Base-by-base conservation (phyloP, 2,888 invertebrate genomes). In the Phania funesta region DNA sequence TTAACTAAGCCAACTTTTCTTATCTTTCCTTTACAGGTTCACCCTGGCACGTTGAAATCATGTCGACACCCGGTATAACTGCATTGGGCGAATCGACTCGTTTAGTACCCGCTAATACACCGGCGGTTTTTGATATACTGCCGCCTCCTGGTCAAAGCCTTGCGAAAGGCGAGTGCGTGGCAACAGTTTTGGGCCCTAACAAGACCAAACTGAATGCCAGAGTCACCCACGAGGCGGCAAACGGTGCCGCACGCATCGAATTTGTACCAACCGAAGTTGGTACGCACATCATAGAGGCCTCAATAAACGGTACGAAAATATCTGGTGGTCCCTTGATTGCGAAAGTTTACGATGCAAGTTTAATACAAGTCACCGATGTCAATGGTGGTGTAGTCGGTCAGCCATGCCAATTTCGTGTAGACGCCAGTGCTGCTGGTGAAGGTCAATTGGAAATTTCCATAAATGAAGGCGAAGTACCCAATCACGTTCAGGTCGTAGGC, bases 391-490 rank as follows among this genome's bases (percentile, higher is more conserved):
- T 97, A 83, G 97, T 99, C 44, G 98, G 98, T 70, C 97, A 98
- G 91, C 97, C 98, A 83, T 97, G 98, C 89, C 98, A 98, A 91
- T 99, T 99, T 91, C 94, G 96, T 94, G 99, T 99, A 91, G 99
- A 99, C 92, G 99, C 99, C 60, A 97, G 97, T 89, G 97, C 98
- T 89, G 99, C 99, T 65, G 99, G 99, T 46, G 99, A 99, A 93
- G 99, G 99, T 62, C 99, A 99, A 92, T 93, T 99, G 88, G 99
- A 99, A 93, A 99, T 99, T 89, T 98, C 98, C 87, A 98, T 99
- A 90, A 99, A 99, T 91, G 98, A 98, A 92, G 99, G 99, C 85
- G 97, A 98, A 93, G 98, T 99, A 83, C 99, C 99, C 58, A 99
- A 99, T 93, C 98, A 98, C 91, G 99, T 99, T 24, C 96, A 96